A percentile compares a stretch with the other conserved stretches of the same genome.
Evolutionary conservation across 2,113 vertebrate genomes (phyloP).

Genomic region (Scophthalmus maximus): DNA sequence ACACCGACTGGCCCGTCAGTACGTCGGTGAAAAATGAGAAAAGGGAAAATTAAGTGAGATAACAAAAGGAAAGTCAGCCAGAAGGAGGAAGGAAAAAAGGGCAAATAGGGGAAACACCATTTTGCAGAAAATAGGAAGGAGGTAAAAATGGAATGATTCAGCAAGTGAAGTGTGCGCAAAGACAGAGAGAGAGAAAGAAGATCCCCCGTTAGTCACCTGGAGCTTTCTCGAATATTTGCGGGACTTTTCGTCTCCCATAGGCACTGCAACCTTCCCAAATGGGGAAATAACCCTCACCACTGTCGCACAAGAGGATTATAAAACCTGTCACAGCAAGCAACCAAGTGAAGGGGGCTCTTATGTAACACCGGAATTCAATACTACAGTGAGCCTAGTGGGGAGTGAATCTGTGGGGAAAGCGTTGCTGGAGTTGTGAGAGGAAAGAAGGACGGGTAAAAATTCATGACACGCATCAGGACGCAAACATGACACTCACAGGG

Average conservation of each 20-base stretch:
- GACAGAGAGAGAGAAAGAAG: slow-evolving; percentile 8
- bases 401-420: neutral
- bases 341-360: slow-evolving; percentile 56
- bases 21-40: slow-evolving; percentile 17
- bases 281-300: slow-evolving; percentile 50
- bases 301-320: slow-evolving; percentile 62
- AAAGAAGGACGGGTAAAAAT: neutral
- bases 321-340: slow-evolving; percentile 72
- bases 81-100: slow-evolving; percentile 12
- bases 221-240: slow-evolving; percentile 36
- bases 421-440: slow-evolving; percentile 12
- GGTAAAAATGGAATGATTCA: slow-evolving; percentile 13
- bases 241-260: slow-evolving; percentile 20
- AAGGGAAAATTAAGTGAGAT: slow-evolving; percentile 12
- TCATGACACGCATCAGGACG: neutral
- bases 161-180: slow-evolving; percentile 36
- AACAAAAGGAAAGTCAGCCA: slow-evolving; percentile 34
- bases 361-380: slow-evolving; percentile 67
- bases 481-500: neutral
- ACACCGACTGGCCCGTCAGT: slow-evolving; percentile 7
- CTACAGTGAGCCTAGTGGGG: slow-evolving; percentile 42
- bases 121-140: slow-evolving; percentile 30
- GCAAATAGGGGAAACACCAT: neutral
- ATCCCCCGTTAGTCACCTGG: slow-evolving; percentile 39
- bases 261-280: slow-evolving; percentile 33